A percentile compares a stretch with the other conserved stretches of the same genome.
phyloP scores from a whole-genome alignment of 2,797 vertebrate genomes.

The Poeciliopsis presidionis region DNA sequence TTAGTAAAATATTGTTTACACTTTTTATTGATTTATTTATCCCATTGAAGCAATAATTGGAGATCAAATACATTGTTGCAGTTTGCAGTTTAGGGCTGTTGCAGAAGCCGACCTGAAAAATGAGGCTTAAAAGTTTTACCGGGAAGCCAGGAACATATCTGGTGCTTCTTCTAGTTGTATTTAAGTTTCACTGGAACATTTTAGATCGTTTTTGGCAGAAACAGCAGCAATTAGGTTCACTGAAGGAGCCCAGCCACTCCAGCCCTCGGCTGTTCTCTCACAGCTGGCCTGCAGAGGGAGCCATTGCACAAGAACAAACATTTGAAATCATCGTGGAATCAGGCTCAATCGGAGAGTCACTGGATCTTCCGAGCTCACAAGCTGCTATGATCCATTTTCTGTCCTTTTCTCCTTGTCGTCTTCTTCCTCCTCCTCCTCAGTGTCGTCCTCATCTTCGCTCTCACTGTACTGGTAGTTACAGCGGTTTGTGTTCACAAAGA shows the following conservation, averaged over 20 bases:
- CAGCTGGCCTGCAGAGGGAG: slow-evolving; percentile 11
- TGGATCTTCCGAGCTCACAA: slow-evolving; percentile 17
- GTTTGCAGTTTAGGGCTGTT: background rate
- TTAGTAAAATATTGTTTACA: background rate
- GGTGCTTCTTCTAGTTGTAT: background rate
- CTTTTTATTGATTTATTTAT: slow-evolving; percentile 4
- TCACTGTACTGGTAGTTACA: slow-evolving; percentile 84
- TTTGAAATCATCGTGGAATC: background rate
- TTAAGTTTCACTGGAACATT: background rate
- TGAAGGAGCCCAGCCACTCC: background rate
- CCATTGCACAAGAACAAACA: background rate
- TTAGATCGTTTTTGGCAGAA: background rate
- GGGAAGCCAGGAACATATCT: background rate
- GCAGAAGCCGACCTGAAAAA: background rate
- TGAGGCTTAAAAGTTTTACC: background rate
- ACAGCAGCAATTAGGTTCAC: background rate
- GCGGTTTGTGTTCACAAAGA: slow-evolving; percentile 93
- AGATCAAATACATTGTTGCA: background rate
- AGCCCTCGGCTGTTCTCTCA: background rate
- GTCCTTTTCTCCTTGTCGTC: slow-evolving; percentile 47
- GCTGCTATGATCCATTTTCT: slow-evolving; percentile 29
- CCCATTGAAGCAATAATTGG: background rate
- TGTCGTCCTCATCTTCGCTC: slow-evolving; percentile 76
- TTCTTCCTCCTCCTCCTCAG: slow-evolving; percentile 35
- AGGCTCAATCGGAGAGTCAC: slow-evolving; percentile 18